phyloP scores from a whole-genome alignment of 2,888 invertebrate species.

The Orthosia gothica region DNA sequence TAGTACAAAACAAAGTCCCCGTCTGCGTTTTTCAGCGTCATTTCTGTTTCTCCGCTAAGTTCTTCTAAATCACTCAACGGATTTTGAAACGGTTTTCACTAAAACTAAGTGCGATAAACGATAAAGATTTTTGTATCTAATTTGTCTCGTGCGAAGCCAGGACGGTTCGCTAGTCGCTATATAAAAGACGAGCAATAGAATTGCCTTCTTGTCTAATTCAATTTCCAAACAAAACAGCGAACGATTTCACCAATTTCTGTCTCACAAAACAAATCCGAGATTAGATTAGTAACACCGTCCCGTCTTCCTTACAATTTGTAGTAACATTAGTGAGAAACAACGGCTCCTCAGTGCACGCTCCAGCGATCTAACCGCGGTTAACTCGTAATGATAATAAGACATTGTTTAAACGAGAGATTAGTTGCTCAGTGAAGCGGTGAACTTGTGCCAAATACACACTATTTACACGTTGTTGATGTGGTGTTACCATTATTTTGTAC shows the following conservation, averaged over 20 bases:
- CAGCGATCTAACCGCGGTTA: constrained; percentile 51
- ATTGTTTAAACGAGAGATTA: constrained; percentile 60
- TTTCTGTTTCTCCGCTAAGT: too few species aligned
- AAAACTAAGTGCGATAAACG: too few species aligned
- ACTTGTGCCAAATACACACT: constrained; percentile 37
- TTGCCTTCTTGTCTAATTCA: not conserved
- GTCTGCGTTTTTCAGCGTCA: too few species aligned
- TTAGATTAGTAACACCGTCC: constrained; percentile 19
- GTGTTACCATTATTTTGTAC: constrained; percentile 5
- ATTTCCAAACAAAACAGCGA: constrained; percentile 2
- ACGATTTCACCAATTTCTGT: not conserved
- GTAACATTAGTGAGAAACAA: constrained; percentile 25
- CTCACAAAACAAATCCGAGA: constrained; percentile 23
- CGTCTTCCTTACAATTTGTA: constrained; percentile 1
- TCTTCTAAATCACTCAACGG: too few species aligned
- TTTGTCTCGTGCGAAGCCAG: too few species aligned
- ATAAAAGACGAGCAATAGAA: not conserved
- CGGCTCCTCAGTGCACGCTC: constrained; percentile 31
- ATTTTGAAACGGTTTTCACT: too few species aligned
- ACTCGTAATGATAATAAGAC: constrained; percentile 60
- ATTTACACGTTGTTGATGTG: constrained; percentile 26
- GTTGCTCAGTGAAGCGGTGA: constrained; percentile 34
- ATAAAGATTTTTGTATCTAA: too few species aligned
- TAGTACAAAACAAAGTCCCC: too few species aligned
- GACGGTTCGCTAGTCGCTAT: not conserved